Conservation (phyloP, 2,888 invertebrate genomes). For the Carterocephalus palaemon region DNA sequence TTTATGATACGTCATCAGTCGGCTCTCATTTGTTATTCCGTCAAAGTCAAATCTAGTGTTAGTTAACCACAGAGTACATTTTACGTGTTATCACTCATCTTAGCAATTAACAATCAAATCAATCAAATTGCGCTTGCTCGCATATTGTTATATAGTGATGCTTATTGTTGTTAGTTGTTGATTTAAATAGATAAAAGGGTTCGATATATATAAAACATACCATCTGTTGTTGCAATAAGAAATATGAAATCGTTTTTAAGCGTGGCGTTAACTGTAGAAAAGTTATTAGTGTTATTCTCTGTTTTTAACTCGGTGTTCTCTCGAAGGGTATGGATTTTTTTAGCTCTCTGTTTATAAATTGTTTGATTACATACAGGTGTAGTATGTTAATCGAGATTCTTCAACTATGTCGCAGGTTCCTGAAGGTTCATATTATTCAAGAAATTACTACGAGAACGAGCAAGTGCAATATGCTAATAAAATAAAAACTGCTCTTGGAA, state of each 20-base stretch:
- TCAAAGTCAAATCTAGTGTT: background rate
- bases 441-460: constrained; percentile 43
- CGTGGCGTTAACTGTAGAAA: constrained; percentile 19
- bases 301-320: constrained; percentile 34
- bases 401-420: constrained; percentile 42
- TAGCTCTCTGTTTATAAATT: too few species aligned
- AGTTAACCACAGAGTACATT: too few species aligned
- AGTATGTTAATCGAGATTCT: too few species aligned
- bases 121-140: too few species aligned
- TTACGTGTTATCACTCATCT: too few species aligned
- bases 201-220: background rate
- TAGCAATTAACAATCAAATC: too few species aligned
- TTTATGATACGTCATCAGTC: constrained; percentile 2
- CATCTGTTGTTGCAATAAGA: background rate
- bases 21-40: background rate
- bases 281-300: constrained; percentile 33
- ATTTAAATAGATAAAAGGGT: background rate
- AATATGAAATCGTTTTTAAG: constrained; percentile 40
- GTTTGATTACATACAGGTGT: too few species aligned
- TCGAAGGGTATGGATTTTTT: constrained; percentile 56
- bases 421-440: constrained; percentile 50
- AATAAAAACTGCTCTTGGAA: constrained; percentile 50
- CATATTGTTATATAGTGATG: too few species aligned
- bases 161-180: constrained; percentile 5
- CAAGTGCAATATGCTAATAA: constrained; percentile 35